Conservation (phyloP, 2,113 vertebrate species). For the Hippocampus mohnikei region DNA sequence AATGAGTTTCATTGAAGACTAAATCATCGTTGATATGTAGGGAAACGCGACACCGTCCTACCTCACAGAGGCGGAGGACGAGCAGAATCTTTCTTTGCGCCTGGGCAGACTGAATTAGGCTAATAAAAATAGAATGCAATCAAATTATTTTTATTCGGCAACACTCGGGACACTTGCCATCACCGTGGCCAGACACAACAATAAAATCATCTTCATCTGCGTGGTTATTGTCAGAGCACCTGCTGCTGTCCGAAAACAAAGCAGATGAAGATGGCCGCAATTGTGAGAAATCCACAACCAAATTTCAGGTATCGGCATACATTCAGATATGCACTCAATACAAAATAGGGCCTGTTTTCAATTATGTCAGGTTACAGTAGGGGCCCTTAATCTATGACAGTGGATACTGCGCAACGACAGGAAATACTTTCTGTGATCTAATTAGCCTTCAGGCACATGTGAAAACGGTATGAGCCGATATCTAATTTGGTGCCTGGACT, state of each 20-base stretch:
- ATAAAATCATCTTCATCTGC: no score
- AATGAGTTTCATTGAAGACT: no score
- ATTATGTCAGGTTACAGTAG: background rate
- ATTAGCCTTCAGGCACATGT: background rate
- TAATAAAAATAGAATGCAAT: background rate
- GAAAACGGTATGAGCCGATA: background rate
- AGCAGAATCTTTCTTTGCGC: constrained; percentile 37
- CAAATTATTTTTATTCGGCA: background rate
- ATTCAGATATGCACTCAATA: background rate
- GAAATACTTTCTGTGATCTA: background rate
- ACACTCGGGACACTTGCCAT: background rate
- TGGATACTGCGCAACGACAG: background rate
- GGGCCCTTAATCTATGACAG: background rate
- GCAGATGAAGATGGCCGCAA: background rate
- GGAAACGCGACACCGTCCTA: constrained; percentile 3
- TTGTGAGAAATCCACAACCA: no score
- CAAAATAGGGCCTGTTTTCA: background rate
- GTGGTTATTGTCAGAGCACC: no score
- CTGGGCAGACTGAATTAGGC: constrained; percentile 1
- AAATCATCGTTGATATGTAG: no score
- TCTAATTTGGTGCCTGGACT: background rate
- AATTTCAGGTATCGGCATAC: background rate
- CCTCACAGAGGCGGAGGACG: constrained; percentile 33
- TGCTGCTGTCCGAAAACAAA: background rate
- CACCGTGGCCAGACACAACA: background rate